Evolutionary conservation across 2,888 invertebrate genomes (phyloP), one percentile per base, ranked within the genome.

Genomic region (Hipparchia semele): DNA sequence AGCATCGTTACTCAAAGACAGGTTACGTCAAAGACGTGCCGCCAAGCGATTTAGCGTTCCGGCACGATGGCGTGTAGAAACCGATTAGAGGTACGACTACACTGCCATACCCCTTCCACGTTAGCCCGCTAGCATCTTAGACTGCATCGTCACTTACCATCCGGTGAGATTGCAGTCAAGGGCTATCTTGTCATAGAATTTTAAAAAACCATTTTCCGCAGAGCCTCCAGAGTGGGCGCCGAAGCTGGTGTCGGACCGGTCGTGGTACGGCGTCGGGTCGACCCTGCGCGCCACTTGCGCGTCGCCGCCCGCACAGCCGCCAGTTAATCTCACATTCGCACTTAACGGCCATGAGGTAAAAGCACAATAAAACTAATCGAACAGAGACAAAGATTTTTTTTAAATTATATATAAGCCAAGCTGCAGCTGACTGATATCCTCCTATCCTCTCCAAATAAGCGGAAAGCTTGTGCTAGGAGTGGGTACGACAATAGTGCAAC

Each of bases 291-390:
- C 95, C 61, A 96, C 96, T 75, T 96, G 96, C 82, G 96, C 95
- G 8, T 94, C 96, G 39, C 96, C 96, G 13, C 94, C 95, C 13
- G 95, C 96, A 68, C 95, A 95, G 87, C 96, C 96, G 45, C 94
- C 96, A 12, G 95, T 95, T 68, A 96, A 96, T 87, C 93, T 96
- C 80, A 96, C 96, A 66, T 96, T 96, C 94, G 95, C 95, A 77
- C 93, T 96, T 70, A 96, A 96, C 84, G 96, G 95, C 73, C 92
- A 89, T 83, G 95, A 90, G 95, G 96, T 93, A 23, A 60, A 33
- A 33, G 1, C 8, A 49, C 49, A 6, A 6, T 4, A 6, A 8
- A 6, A 49, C 0, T 39, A 39, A 1, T 5, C 39, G 39, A 39
- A 39, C 39, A 39, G 39, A 39, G 39, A 1, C 39, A 39, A 39